A percentile compares a stretch with the other conserved stretches of the same genome.
Conservation (phyloP, 1,140 invertebrate genomes). For the Oedothorax gibbosus region DNA sequence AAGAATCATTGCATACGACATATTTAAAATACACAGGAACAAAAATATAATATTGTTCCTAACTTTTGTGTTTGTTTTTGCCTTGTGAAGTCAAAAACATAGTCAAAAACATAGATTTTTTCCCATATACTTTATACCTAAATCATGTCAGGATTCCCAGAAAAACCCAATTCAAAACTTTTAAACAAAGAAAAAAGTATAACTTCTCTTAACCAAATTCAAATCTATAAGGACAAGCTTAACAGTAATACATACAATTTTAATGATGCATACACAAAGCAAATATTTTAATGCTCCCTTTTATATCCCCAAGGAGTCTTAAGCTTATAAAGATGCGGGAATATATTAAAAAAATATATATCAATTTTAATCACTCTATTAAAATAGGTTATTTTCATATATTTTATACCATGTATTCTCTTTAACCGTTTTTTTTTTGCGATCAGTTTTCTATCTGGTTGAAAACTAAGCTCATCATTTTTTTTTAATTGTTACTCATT, state of each 20-base stretch:
- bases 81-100: not conserved
- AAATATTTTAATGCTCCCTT: conserved; percentile 3
- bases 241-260: not conserved
- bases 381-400: not conserved
- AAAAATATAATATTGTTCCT: no score
- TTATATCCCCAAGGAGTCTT: not conserved
- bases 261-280: not conserved
- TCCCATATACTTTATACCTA: not conserved
- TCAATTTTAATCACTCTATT: not conserved
- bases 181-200: not conserved
- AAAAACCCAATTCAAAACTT: not conserved
- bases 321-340: not conserved
- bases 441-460: not conserved
- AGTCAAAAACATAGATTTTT: not conserved
- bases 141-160: not conserved
- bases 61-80: no score
- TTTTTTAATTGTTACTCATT: not conserved
- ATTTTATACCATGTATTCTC: not conserved
- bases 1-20: no score
- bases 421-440: not conserved
- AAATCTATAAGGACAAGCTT: not conserved
- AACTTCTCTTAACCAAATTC: not conserved
- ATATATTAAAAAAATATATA: not conserved
- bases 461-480: not conserved
- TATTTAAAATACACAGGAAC: no score